These are phyloP conservation scores for Drosophila vallismaia DNA, from an alignment of 2,888 invertebrate genomes.

Conservation along the genomic window DNA sequence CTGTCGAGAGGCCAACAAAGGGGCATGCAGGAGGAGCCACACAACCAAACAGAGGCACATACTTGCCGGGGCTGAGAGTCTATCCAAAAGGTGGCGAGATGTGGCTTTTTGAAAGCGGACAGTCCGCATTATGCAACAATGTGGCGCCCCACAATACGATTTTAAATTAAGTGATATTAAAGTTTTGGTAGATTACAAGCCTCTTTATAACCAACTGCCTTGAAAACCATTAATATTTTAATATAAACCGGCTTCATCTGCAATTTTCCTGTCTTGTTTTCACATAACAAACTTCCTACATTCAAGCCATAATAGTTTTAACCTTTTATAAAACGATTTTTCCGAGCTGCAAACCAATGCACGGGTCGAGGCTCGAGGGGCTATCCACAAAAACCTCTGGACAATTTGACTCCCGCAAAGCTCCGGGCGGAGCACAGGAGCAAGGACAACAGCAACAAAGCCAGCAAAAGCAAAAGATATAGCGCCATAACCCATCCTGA, in stretches of 20 bases:
- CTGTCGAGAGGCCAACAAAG: conserved; percentile 55
- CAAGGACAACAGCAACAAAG: conserved; percentile 18
- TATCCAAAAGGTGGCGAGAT: conserved; percentile 61
- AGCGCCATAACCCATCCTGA: conserved; percentile 41
- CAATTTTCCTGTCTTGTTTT: not conserved
- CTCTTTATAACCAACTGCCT: too few relatives aligned
- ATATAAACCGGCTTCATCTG: conserved; percentile 7
- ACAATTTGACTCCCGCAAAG: conserved; percentile 46
- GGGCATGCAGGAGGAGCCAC: conserved; percentile 20
- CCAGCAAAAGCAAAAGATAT: not conserved
- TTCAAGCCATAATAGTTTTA: conserved; percentile 31
- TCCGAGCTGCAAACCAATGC: conserved; percentile 49
- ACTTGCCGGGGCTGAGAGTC: conserved; percentile 18
- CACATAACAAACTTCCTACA: conserved; percentile 10
- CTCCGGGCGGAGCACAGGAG: conserved; percentile 21
- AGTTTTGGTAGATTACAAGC: not conserved
- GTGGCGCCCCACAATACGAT: conserved; percentile 13
- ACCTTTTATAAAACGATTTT: conserved; percentile 46
- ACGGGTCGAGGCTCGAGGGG: conserved; percentile 19
- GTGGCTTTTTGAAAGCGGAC: conserved; percentile 70
- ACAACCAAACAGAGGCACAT: conserved; percentile 17
- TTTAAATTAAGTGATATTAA: conserved; percentile 28
- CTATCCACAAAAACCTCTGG: conserved; percentile 43
- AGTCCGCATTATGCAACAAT: conserved; percentile 46
- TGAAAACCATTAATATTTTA: conserved; percentile 9